Evolutionary conservation across 2,888 invertebrate genomes (phyloP), one percentile per base, ranked within the genome.

Genomic region (Gerris lacustris): DNA sequence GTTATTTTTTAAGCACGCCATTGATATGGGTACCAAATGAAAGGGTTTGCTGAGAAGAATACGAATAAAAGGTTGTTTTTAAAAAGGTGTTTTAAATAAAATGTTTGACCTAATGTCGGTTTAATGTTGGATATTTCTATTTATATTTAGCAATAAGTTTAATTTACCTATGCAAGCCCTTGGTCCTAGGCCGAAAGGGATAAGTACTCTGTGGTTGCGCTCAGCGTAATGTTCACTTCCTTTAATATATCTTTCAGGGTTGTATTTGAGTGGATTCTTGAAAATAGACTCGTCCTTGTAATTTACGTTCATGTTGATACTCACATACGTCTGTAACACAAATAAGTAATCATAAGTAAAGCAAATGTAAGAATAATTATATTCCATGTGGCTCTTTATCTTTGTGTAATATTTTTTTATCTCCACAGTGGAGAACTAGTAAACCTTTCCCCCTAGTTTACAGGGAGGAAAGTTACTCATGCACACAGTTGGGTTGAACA

Each of bases 151-250:
- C 31, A 31, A 1, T 31, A 31, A 55, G 11, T 55, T 15, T 55
- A 64, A 64, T 9, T 64, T 76, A 82, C 84, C 85, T 71, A 82
- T 82, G 79, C 84, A 85, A 79, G 83, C 83, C 73, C 84, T 75
- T 1, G 83, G 81, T 4, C 84, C 84, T 74, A 81, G 80, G 6
- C 84, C 83, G 77, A 85, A 85, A 6, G 84, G 84, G 5, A 80
- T 80, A 64, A 83, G 77, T 4, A 83, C 76, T 75, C 80, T 84
- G 0, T 84, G 84, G 75, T 84, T 81, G 5, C 64, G 7, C 7
- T 64, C 69, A 5, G 55, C 55, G 9, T 73, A 63, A 9, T 66
- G 64, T 44, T 69, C 68, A 47, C 67, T 72, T 0, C 72, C 73
- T 67, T 77, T 66, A 6, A 78, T 44, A 78, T 78, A 78, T 47